Base-by-base conservation (phyloP, 2,797 vertebrate species). In the Oryzias sinensis region DNA sequence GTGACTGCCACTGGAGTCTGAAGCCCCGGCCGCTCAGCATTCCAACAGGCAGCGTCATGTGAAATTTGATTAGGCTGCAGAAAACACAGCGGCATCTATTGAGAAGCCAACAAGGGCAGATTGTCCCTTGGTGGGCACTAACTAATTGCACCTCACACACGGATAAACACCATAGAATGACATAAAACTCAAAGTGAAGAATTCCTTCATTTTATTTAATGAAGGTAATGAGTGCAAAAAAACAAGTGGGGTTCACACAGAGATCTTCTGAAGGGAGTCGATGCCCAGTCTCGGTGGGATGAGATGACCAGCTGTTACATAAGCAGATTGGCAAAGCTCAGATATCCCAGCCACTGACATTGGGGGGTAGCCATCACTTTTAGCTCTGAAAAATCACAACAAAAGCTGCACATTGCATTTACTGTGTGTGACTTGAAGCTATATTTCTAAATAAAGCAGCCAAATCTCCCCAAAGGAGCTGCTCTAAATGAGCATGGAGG, bases 51-150 rank as follows among this genome's bases (percentile, higher is more conserved):
- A 78, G 70, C 72, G 59, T 84, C 85, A 85, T 59, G 74, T 77
- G 85, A 86, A 82, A 88, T 84, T 77, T 87, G 83, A 89, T 88
- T 83, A 77, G 82, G 74, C 76, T 83, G 82, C 82, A 84, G 79
- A 80, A 85, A 85, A 79, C 77, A 88, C 84, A 89, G 82, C 76
- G 71, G 70, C 67, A 60, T 81, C 83, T 74, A 87, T 89, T 87
- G 75, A 89, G 75, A 76, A 62, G 72, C 74, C 78, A 89, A 89
- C 86, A 89, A 86, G 70, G 77, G 83, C 72, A 83, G 81, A 83
- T 76, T 88, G 85, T 87, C 65, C 72, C 65, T 52, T 44, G 5
- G 66, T 56, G 57, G 69, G 65, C 78, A 55, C 76, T 74, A 68
- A 62, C 74, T 55, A 76, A 82, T 83, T 66, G 70, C 70, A 66